phyloP scores from a whole-genome alignment of 2,113 vertebrate genomes.

The Hypanus sabinus region DNA sequence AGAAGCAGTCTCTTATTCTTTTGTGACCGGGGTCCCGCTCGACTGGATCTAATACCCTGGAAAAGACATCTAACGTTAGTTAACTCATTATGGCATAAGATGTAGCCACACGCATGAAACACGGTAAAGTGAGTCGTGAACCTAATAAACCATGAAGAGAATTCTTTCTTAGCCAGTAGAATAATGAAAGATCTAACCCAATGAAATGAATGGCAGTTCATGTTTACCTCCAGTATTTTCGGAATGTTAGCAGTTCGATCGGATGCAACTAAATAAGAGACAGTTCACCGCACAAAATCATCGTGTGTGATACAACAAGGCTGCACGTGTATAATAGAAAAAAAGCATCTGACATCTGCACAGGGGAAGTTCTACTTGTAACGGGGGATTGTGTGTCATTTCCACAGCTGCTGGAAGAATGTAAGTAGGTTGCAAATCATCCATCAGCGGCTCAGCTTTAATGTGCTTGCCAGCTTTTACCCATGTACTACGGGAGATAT shows the following conservation, averaged over 20 bases:
- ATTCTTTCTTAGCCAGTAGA: not conserved
- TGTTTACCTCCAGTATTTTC: not conserved
- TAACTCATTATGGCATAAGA: constrained; percentile 17
- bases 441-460: constrained; percentile 9
- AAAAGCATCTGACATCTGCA: constrained; percentile 21
- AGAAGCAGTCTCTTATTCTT: not conserved
- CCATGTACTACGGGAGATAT: not conserved
- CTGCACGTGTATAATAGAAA: not conserved
- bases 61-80: not conserved
- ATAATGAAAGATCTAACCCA: constrained; percentile 25
- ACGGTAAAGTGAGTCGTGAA: not conserved
- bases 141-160: not conserved
- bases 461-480: not conserved
- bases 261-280: not conserved
- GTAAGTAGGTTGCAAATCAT: not conserved
- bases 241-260: not conserved
- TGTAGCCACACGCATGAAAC: not conserved
- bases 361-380: not conserved
- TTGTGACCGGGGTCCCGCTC: not conserved
- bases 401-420: not conserved
- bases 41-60: not conserved
- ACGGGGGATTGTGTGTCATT: not conserved
- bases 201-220: not conserved
- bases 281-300: not conserved
- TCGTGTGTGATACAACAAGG: not conserved